Base-by-base conservation (phyloP, 2,113 vertebrate species). In the Trogon melanurus region DNA sequence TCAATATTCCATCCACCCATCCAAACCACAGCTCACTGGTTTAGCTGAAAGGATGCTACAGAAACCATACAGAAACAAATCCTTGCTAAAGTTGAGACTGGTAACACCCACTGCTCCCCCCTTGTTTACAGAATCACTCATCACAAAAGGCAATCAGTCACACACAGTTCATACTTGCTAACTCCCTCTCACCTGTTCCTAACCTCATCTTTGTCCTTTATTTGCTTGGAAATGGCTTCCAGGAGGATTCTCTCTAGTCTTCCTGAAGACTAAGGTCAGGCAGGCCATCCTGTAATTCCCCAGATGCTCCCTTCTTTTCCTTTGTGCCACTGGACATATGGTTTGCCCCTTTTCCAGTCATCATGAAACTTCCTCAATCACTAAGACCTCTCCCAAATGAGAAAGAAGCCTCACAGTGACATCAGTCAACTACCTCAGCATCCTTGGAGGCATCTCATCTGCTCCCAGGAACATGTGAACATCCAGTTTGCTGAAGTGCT, bases 361-460 rank as follows among this genome's bases (percentile, higher is more conserved):
- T 29, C 17, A 21, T 27, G 45, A 72, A 75, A 38, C 22, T 45
- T 75, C 5, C 32, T 18, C 54, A 53, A 4, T 9, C 57, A 72
- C 45, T 69, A 22, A 3, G 8, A 51, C 5, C 9, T 82, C 53
- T 90, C 75, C 75, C 90, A 88, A 83, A 48, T 12, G 6, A 57
- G 13, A 5, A 1, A 62, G 51, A 64, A 64, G 48, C 22, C 32
- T 82, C 58, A 36, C 10, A 13, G 21, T 47, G 25, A 75, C 18
- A 90, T 48, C 50, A 44, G 14, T 26, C 54, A 57, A 14, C 34
- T 27, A 17, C 25, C 32, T 64, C 48, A 47, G 53, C 32, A 78
- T 4, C 4, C 29, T 27, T n/a, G 34, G 11, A 66, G 18, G 25
- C 0, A 0, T 29, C 30, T 10, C 13, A 66, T n/a, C 60, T 71